Base-by-base conservation (phyloP, 2,113 vertebrate species). In the Lophura nycthemera region DNA sequence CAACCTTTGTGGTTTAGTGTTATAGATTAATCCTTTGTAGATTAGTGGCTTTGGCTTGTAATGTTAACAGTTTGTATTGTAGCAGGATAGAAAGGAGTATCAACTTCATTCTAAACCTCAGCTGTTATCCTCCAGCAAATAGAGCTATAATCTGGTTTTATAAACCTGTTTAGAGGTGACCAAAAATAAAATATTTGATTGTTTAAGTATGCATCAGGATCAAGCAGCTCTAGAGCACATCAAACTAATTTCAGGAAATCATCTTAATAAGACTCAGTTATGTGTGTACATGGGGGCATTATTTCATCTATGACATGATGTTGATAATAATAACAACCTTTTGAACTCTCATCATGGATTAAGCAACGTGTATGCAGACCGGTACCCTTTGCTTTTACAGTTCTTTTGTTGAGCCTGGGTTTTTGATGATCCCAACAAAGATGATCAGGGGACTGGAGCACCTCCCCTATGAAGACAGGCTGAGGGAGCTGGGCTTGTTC, bases 61-160 rank as follows among this genome's bases (percentile, higher is more conserved):
- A 29, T 42, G n/a, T 47, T 70, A 50, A 18, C 0, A 0, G 52
- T 80, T 67, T 43, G 4, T 75, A 43, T 72, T 69, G 57, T 32
- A 52, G 24, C 13, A 47, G 19, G 29, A 43, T 40, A 36, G 20
- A 61, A 38, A 74, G 27, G 13, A 61, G 5, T 22, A 32, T 70
- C 50, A 70, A 11, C 42, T 63, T 60, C 17, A 70, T 40, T 54
- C 66, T 65, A 65, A 93, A 77, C 40, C 34, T 34, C 16, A 29
- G 9, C 21, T 74, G 43, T 42, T 69, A 56, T 48, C 30, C 63
- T 88, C 14, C 43, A 36, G 24, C 47, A 76, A 74, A 11, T 4
- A n/a, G 60, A 63, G 30, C 22, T 69, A 60, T 83, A 78, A 61
- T 64, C 52, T 83, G 32, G 30, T 77, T 80, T 83, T 74, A 32